These are phyloP conservation scores for Eulimnadia texana DNA, from an alignment of 1,140 invertebrate genomes.

Conservation along the genomic window DNA sequence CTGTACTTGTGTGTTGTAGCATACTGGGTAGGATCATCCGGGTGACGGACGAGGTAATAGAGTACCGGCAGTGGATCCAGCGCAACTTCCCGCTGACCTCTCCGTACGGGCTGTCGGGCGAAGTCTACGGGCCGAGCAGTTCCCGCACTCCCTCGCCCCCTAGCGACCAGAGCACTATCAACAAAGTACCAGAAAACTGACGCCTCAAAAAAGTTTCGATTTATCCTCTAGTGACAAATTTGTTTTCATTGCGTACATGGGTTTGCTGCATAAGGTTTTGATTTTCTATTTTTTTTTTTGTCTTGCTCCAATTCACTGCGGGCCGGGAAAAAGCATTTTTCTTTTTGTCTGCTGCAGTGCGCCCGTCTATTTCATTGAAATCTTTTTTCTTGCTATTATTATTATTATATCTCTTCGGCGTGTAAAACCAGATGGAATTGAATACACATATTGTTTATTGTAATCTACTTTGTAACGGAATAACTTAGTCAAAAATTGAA, in stretches of 20 bases:
- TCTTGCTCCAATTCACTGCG: no score
- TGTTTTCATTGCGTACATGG: no score
- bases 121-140: background rate
- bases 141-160: background rate
- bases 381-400: no score
- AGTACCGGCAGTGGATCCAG: slow-evolving; percentile 51
- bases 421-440: no score
- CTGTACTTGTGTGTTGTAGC: slow-evolving; percentile 30
- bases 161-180: background rate
- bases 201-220: background rate
- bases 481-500: no score
- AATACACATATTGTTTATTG: background rate
- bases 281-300: no score
- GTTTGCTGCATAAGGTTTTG: no score
- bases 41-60: slow-evolving; percentile 84
- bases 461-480: background rate
- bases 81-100: slow-evolving; percentile 21
- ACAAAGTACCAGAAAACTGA: background rate
- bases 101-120: background rate
- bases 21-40: slow-evolving; percentile 79
- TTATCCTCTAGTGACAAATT: background rate
- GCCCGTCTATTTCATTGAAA: no score
- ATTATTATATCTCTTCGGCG: no score
- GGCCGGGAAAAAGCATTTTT: no score
- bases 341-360: no score